Evolutionary conservation across 2,888 invertebrate genomes (phyloP).

Genomic region (Myathropa florea): DNA sequence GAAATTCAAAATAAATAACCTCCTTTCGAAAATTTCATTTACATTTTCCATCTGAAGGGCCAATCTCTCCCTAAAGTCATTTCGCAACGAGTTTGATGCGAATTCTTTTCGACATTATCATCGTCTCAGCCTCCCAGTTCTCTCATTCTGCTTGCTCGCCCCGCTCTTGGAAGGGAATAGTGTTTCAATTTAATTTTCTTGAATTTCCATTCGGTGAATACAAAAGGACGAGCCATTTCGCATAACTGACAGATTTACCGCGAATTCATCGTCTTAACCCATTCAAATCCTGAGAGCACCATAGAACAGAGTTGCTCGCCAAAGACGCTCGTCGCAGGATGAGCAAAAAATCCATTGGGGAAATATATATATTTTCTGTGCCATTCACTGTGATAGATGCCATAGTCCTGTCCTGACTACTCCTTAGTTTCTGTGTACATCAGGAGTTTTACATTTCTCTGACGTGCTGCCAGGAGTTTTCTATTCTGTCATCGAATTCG

Average conservation of each 20-base stretch:
- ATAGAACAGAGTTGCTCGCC: not conserved
- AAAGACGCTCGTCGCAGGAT: not conserved
- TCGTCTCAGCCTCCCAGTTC: not conserved
- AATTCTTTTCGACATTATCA: not conserved
- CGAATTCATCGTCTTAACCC: not conserved
- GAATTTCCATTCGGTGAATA: not conserved
- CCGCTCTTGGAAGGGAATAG: not conserved
- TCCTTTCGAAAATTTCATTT: not conserved
- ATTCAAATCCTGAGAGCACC: not conserved
- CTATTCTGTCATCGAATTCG: no score
- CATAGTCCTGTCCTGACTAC: not conserved
- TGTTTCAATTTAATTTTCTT: not conserved
- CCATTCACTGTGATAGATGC: slow-evolving; percentile 1
- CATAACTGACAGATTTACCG: not conserved
- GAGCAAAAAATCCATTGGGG: not conserved
- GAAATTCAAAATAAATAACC: not conserved
- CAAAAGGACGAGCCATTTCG: not conserved
- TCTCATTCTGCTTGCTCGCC: no score
- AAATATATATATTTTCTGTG: not conserved
- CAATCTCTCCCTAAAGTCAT: not conserved
- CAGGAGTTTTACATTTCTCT: not conserved
- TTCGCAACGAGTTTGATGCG: not conserved
- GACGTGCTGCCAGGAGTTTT: not conserved
- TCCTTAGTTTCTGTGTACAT: not conserved
- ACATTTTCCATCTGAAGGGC: not conserved